Evolutionary conservation across 2,113 vertebrate genomes (phyloP), one percentile per base, ranked within the genome.

Genomic region (Camelus dromedarius): DNA sequence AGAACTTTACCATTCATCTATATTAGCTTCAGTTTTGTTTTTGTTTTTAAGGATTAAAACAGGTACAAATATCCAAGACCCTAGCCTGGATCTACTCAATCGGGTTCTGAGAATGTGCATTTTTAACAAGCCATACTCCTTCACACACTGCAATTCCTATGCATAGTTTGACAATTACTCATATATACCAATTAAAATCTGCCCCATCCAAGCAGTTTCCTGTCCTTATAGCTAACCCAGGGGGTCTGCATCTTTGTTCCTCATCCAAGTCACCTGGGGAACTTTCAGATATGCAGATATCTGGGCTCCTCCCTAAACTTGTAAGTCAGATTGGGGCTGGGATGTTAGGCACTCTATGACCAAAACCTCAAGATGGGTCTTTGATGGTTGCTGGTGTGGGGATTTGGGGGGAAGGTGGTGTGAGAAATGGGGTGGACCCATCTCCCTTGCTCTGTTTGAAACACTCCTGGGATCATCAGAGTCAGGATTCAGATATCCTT

Each of bases 1-100:
- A 62, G 15, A 87, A 69, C 3, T n/a, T 90, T 32, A 46, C 76
- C 10, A 22, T 46, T 42, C 0, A 3, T 30, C 26, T 67, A 12
- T 69, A 67, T 28, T 75, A 76, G 82, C 19, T 69, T 82, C n/a
- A n/a, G 28, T 94, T 91, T n/a, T 50, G 32, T 62, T 96, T 56
- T 38, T 28, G 18, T 20, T 67, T 75, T 80, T 77, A 83, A 96
- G 42, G 62, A 70, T 62, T n/a, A 70, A 64, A 84, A 79, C 14
- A 5, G 14, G 69, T 35, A 26, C 30, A 62, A 72, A 64, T 46
- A 62, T 35, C 50, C 5, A 64, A 75, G 46, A 20, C 50, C 22
- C 4, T 48, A n/a, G 13, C 22, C 28, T 56, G 46, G 35, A 19
- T 70, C 81, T 64, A 4, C 26, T 77, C 42, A 5, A 0, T 46